phyloP scores from a whole-genome alignment of 2,888 invertebrate species.

The Tricholauxania praeusta region DNA sequence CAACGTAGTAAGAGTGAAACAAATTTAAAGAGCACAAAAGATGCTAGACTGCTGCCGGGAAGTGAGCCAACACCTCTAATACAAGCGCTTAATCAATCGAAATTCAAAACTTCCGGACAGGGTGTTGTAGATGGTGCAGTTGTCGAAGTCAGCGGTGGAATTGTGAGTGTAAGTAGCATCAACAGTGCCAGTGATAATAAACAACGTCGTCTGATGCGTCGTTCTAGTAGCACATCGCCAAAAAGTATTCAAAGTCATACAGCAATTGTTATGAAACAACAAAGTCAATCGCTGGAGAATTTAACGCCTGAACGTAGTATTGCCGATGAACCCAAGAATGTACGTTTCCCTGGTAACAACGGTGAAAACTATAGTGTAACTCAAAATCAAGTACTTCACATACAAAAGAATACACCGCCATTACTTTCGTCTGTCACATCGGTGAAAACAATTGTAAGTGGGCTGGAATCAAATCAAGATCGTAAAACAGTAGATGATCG shows the following conservation, averaged over 20 bases:
- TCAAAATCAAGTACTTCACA: slow-evolving; percentile 88
- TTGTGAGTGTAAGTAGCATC: slow-evolving; percentile 38
- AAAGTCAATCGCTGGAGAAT: slow-evolving; percentile 67
- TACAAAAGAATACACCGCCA: slow-evolving; percentile 73
- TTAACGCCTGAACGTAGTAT: slow-evolving; percentile 63
- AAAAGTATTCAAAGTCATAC: slow-evolving; percentile 57
- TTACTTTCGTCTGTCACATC: slow-evolving; percentile 61
- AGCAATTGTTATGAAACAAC: slow-evolving; percentile 64
- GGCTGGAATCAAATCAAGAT: slow-evolving; percentile 74
- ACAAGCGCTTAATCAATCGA: slow-evolving; percentile 70
- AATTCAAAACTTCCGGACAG: slow-evolving; percentile 57
- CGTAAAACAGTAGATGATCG: slow-evolving; percentile 61
- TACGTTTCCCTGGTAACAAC: slow-evolving; percentile 86
- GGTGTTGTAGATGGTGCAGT: slow-evolving; percentile 44
- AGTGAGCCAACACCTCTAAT: slow-evolving; percentile 75
- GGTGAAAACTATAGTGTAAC: slow-evolving; percentile 91
- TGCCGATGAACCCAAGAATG: slow-evolving; percentile 76
- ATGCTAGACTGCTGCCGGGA: slow-evolving; percentile 71
- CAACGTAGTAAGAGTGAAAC: slow-evolving; percentile 95
- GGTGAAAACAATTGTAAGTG: slow-evolving; percentile 79
- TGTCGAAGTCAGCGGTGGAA: slow-evolving; percentile 38
- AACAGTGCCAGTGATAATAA: slow-evolving; percentile 55
- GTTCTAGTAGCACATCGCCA: slow-evolving; percentile 66
- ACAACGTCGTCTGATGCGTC: slow-evolving; percentile 58
- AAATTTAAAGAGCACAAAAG: slow-evolving; percentile 80